These are phyloP conservation scores for Lithophane socia DNA, from an alignment of 2,888 invertebrate species.

Conservation along the genomic window DNA sequence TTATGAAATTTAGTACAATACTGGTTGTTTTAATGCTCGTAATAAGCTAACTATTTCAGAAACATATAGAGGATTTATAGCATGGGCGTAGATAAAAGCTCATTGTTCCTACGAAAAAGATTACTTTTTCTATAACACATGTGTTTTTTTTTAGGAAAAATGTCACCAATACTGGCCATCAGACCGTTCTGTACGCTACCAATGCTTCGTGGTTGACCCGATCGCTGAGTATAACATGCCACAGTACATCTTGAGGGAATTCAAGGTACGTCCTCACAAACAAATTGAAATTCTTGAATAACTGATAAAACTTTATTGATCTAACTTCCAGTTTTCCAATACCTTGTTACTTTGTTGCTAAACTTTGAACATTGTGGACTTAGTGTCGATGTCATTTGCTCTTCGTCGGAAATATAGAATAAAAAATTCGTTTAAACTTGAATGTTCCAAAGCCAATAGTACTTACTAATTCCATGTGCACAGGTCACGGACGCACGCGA, in stretches of 20 bases:
- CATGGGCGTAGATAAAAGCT: no score
- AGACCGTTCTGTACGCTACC: slow-evolving; percentile 98
- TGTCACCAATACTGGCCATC: slow-evolving; percentile 99
- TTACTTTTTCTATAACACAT: no score
- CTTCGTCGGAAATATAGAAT: slow-evolving; percentile 23
- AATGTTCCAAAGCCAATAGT: not conserved
- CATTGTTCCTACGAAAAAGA: no score
- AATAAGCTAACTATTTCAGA: no score
- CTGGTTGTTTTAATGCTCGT: no score
- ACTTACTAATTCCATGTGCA: not conserved
- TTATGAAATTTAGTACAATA: no score
- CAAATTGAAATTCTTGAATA: slow-evolving; percentile 55
- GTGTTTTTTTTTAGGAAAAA: slow-evolving; percentile 94
- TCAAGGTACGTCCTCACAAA: slow-evolving; percentile 92
- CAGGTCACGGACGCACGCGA: slow-evolving; percentile 98
- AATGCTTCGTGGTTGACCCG: slow-evolving; percentile 99
- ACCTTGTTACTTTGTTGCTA: slow-evolving; percentile 46
- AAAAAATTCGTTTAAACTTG: slow-evolving; percentile 13
- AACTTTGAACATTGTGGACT: slow-evolving; percentile 38
- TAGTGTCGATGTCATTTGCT: slow-evolving; percentile 41
- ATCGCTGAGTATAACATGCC: slow-evolving; percentile 99
- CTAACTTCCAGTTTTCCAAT: slow-evolving; percentile 54
- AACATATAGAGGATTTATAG: no score
- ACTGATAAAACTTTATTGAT: slow-evolving; percentile 56
- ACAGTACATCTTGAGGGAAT: slow-evolving; percentile 99